A percentile compares a stretch with the other conserved stretches of the same genome.
phyloP scores from a whole-genome alignment of 2,113 vertebrate genomes.

The Polypterus senegalus region DNA sequence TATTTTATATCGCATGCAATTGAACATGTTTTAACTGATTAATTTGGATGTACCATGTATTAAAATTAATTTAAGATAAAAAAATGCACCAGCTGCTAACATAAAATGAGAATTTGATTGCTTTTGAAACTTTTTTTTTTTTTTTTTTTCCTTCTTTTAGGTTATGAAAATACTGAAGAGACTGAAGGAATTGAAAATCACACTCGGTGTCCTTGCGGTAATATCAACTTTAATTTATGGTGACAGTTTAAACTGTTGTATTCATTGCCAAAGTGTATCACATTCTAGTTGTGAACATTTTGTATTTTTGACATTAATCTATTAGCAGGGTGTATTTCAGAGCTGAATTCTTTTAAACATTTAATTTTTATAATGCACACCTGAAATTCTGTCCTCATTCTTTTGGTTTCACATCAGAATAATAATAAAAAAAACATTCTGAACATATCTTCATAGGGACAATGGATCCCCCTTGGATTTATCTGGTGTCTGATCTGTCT shows the following conservation, averaged over 20 bases:
- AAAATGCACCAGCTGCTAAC: background rate
- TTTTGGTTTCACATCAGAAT: too few species aligned
- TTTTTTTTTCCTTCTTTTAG: constrained; percentile 27
- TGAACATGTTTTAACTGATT: too few species aligned
- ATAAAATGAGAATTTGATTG: background rate
- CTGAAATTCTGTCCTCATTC: background rate
- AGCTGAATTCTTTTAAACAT: background rate
- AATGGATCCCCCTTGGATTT: too few species aligned
- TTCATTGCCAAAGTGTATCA: background rate
- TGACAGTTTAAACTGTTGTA: background rate
- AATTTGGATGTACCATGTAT: too few species aligned
- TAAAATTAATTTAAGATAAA: too few species aligned
- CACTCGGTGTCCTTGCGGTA: constrained; percentile 63
- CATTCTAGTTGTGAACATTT: too few species aligned
- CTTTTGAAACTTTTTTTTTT: background rate
- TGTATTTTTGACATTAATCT: too few species aligned
- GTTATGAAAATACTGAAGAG: constrained; percentile 56
- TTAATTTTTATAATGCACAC: background rate
- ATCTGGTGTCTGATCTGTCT: too few species aligned
- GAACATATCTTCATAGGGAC: too few species aligned
- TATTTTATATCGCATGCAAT: too few species aligned
- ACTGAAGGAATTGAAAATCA: constrained; percentile 62
- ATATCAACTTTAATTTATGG: constrained; percentile 25
- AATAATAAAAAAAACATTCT: too few species aligned
- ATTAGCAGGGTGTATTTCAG: background rate